These are phyloP conservation scores for Merops nubicus DNA, from an alignment of 2,113 vertebrate species.

Conservation along the genomic window DNA sequence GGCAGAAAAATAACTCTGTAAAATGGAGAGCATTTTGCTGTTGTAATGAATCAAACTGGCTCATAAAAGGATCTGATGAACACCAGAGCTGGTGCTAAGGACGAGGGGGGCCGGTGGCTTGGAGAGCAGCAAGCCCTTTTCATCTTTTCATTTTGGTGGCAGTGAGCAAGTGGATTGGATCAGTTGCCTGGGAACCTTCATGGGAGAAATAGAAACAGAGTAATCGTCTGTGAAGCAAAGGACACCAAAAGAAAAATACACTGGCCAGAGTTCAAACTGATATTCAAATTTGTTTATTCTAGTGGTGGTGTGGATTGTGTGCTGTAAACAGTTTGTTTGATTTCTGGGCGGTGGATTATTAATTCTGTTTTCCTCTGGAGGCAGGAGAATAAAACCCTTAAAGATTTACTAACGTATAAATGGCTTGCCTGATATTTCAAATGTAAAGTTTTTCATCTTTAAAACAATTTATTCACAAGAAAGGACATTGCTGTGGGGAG, in stretches of 20 bases:
- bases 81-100: conserved; percentile 60
- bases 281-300: conserved; percentile 54
- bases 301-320: background rate
- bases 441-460: background rate
- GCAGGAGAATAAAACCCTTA: background rate
- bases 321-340: background rate
- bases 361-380: background rate
- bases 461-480: background rate
- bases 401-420: background rate
- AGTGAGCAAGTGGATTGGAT: conserved; percentile 66
- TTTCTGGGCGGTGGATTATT: too few relatives aligned
- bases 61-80: conserved; percentile 71
- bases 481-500: background rate
- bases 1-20: conserved; percentile 67
- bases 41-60: conserved; percentile 66
- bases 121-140: conserved; percentile 58
- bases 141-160: conserved; percentile 63
- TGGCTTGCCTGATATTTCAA: background rate
- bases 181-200: conserved; percentile 69
- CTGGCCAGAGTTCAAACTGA: conserved; percentile 19
- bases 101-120: conserved; percentile 9
- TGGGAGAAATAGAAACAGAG: conserved; percentile 47
- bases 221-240: conserved; percentile 56
- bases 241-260: conserved; percentile 30
- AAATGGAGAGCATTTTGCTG: conserved; percentile 67